Evolutionary conservation across 2,888 invertebrate species (phyloP), one percentile per base, ranked within the genome.

Genomic region (Phymatocera aterrima): DNA sequence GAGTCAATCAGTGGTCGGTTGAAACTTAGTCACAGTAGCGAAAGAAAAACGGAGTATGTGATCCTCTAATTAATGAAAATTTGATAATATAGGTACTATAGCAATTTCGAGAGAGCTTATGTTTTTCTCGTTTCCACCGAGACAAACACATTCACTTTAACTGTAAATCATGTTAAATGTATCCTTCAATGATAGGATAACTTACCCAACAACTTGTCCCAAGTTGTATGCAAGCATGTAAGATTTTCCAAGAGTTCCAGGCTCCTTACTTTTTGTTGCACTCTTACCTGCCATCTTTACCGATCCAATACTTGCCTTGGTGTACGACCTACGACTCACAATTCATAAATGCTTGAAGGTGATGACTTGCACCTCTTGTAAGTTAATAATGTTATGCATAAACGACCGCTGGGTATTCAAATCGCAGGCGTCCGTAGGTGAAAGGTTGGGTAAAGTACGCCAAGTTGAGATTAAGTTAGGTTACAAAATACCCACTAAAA

Each of bases 181-280:
- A 48, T 48, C 1, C 10, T 51, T 54, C 24, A 8, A 24, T 28
- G 15, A n/a, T 72, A 78, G 43, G 40, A 79, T 77, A 40, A 91
- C 93, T 93, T 92, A 95, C 95, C 96, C 97, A 70, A 93, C 84
- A 79, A 95, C 94, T 91, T 96, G 95, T n/a, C 93, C 87, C 24
- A 93, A 91, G 91, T 97, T 97, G 87, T 96, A 96, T 0, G 91
- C 90, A 82, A 95, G 90, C 74, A 96, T 92, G 89, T 96, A 96
- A 0, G 92, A 85, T 90, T 94, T 94, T 28, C 92, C 92, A 82
- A 93, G 79, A 77, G 89, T 84, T 43, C 93, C 91, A 74, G 92
- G 92, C 88, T 92, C 93, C 83, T 93, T 92, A 8, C 87, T 84
- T 82, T 85, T 87, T n/a, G n/a, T n/a, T 51, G 15, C 48, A 10